Evolutionary conservation across 2,888 invertebrate genomes (phyloP).

Genomic region (Andrena trimmerana): DNA sequence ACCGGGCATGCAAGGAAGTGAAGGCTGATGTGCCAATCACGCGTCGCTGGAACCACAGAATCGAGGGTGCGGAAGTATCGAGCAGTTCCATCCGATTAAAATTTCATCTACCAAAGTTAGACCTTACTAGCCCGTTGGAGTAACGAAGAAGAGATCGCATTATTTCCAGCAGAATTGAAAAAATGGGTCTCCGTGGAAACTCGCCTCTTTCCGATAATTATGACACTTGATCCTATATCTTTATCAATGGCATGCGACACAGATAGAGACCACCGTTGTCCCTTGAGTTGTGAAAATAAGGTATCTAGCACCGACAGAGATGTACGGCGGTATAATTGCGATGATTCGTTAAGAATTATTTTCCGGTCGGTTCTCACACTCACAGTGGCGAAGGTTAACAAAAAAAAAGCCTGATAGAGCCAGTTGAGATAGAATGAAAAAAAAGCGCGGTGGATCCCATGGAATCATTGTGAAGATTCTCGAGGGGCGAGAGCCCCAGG

Average conservation of each 20-base stretch:
- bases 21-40: background rate
- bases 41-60: background rate
- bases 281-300: constrained; percentile 11
- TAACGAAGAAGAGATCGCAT: too few relatives aligned
- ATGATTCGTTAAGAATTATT: constrained; percentile 59
- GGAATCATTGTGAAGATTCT: constrained; percentile 70
- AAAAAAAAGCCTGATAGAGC: constrained; percentile 65
- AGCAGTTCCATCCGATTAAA: background rate
- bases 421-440: constrained; percentile 69
- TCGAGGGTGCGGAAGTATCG: background rate
- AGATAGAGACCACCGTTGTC: background rate
- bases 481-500: constrained; percentile 71
- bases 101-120: too few relatives aligned
- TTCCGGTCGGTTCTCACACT: constrained; percentile 76
- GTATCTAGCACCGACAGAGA: background rate
- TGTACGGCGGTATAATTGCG: constrained; percentile 31
- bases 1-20: background rate
- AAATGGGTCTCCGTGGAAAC: too few relatives aligned
- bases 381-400: constrained; percentile 43
- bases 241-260: background rate
- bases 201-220: too few relatives aligned
- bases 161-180: too few relatives aligned
- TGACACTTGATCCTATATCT: background rate
- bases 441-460: constrained; percentile 68
- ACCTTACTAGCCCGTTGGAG: too few relatives aligned